These are phyloP conservation scores for Eretmochelys imbricata DNA, from an alignment of 2,113 vertebrate genomes.

Conservation along the genomic window DNA sequence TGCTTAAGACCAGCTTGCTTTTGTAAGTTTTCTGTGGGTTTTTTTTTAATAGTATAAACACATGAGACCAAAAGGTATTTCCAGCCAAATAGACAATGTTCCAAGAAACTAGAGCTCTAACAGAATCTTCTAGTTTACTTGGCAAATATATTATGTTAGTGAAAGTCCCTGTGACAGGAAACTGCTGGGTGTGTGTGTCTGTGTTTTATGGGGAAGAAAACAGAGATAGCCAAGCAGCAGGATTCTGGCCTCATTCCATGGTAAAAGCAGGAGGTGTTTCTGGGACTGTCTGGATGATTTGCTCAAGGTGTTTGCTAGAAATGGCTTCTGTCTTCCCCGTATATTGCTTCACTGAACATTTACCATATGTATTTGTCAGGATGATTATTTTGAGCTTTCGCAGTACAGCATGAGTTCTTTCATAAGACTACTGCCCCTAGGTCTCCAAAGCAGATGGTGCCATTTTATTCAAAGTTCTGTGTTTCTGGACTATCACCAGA, in stretches of 20 bases:
- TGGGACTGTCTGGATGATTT: constrained; percentile 58
- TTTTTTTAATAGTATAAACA: background rate
- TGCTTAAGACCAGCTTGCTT: background rate
- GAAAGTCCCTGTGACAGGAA: background rate
- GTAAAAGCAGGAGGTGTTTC: constrained; percentile 48
- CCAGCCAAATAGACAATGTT: background rate
- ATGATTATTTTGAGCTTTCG: constrained; percentile 52
- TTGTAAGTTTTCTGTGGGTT: background rate
- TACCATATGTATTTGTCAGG: constrained; percentile 27
- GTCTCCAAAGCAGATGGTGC: constrained; percentile 51
- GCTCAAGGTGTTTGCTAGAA: constrained; percentile 62
- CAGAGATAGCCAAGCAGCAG: background rate
- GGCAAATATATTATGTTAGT: background rate
- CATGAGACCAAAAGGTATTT: background rate
- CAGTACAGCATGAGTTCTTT: constrained; percentile 8
- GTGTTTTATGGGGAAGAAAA: constrained; percentile 21
- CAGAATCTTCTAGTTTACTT: constrained; percentile 17
- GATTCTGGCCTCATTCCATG: constrained; percentile 38
- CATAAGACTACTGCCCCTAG: background rate
- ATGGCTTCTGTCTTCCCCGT: constrained; percentile 30
- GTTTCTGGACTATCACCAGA: background rate
- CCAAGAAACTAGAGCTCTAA: background rate
- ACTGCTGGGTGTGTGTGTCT: background rate
- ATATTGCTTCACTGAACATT: constrained; percentile 31
- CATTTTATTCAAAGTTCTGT: constrained; percentile 40